These are phyloP conservation scores for Burhinus bistriatus DNA, from an alignment of 2,113 vertebrate species.

Conservation along the genomic window DNA sequence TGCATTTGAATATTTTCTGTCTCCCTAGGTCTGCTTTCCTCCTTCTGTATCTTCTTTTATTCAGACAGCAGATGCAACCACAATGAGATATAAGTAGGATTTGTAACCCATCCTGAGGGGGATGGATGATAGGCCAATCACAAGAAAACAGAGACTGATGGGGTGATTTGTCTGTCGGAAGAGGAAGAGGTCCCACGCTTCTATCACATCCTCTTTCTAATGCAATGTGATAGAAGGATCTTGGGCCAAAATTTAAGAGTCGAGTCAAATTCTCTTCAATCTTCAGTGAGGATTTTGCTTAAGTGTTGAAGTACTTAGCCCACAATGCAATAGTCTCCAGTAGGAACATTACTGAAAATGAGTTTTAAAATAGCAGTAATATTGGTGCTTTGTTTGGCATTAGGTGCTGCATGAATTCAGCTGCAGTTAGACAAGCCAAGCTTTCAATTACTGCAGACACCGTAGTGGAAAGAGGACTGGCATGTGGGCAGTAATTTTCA, in stretches of 20 bases:
- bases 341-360: not conserved
- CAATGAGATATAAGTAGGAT: not conserved
- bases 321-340: not conserved
- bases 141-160: not conserved
- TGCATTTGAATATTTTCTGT: not conserved
- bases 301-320: not conserved
- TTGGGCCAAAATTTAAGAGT: not conserved
- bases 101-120: not conserved
- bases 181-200: not conserved
- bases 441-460: not conserved
- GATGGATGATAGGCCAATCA: not conserved
- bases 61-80: not conserved
- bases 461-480: not conserved
- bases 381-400: not conserved
- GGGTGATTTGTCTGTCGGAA: not conserved
- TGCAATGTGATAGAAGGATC: not conserved
- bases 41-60: not conserved
- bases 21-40: not conserved
- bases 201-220: not conserved
- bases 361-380: not conserved
- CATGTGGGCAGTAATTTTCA: conserved; percentile 43
- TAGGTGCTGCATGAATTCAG: not conserved
- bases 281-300: not conserved
- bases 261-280: not conserved
- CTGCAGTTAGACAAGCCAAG: not conserved